Conservation (phyloP, 2,113 vertebrate genomes). For the Xenopus tropicalis region DNA sequence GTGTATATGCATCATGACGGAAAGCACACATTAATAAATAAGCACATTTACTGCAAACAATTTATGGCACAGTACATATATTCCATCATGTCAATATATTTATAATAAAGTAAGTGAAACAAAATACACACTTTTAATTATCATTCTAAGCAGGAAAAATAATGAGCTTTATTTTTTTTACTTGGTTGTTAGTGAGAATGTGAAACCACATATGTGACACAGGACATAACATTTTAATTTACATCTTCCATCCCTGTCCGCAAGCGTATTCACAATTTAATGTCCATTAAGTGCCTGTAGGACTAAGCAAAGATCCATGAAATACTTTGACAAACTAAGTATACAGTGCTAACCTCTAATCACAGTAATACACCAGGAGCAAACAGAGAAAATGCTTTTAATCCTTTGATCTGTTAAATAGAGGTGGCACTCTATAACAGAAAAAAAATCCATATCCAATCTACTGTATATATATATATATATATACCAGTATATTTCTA, state of each 20-base stretch:
- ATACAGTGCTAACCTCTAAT: conserved; percentile 3
- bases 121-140: too few relatives aligned
- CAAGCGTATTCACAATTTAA: not conserved
- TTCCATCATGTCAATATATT: too few relatives aligned
- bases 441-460: not conserved
- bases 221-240: not conserved
- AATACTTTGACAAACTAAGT: not conserved
- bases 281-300: conserved; percentile 2
- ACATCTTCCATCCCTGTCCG: not conserved
- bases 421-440: not conserved
- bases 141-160: too few relatives aligned
- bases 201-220: not conserved
- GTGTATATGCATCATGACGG: too few relatives aligned
- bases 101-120: too few relatives aligned
- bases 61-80: too few relatives aligned
- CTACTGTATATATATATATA: too few relatives aligned
- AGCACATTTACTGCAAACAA: too few relatives aligned
- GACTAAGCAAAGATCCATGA: not conserved
- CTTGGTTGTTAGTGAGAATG: not conserved
- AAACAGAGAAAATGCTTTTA: conserved; percentile 1
- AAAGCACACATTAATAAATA: too few relatives aligned
- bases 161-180: not conserved
- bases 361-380: not conserved
- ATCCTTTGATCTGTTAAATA: not conserved
- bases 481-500: too few relatives aligned